Evolutionary conservation across 2,797 vertebrate species (phyloP).

Genomic region (Danio albolineatus): DNA sequence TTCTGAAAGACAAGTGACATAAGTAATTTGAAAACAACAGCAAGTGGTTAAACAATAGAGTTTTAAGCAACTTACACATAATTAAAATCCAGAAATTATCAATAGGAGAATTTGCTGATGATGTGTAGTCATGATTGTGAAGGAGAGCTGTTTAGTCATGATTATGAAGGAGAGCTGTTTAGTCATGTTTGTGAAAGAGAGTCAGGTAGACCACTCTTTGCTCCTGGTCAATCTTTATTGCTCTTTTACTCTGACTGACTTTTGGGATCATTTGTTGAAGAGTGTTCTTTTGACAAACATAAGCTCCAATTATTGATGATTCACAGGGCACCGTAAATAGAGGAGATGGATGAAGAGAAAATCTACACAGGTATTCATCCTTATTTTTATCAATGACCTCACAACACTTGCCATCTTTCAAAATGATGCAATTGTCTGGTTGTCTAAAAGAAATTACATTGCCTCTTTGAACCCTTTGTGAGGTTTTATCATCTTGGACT

Average conservation of each 20-base stretch:
- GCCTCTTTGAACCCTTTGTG: neutral
- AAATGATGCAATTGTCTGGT: neutral
- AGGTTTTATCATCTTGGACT: neutral
- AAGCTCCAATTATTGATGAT: neutral
- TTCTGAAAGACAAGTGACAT: no score
- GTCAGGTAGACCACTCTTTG: neutral
- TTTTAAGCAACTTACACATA: no score
- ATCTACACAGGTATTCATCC: neutral
- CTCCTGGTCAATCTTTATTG: neutral
- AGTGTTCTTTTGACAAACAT: neutral
- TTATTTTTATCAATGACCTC: neutral
- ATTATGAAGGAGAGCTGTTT: no score
- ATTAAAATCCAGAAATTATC: no score
- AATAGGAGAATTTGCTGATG: no score
- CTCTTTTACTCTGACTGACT: neutral
- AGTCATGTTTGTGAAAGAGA: no score
- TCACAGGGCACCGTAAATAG: neutral
- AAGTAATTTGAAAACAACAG: no score
- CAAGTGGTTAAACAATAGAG: no score
- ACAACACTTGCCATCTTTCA: neutral
- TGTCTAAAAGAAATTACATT: neutral
- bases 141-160: no score
- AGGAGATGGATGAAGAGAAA: neutral
- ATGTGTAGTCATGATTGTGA: no score
- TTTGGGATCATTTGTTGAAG: slow-evolving; percentile 2